These are phyloP conservation scores for Andrena fulva DNA, from an alignment of 2,888 invertebrate species.

Conservation along the genomic window DNA sequence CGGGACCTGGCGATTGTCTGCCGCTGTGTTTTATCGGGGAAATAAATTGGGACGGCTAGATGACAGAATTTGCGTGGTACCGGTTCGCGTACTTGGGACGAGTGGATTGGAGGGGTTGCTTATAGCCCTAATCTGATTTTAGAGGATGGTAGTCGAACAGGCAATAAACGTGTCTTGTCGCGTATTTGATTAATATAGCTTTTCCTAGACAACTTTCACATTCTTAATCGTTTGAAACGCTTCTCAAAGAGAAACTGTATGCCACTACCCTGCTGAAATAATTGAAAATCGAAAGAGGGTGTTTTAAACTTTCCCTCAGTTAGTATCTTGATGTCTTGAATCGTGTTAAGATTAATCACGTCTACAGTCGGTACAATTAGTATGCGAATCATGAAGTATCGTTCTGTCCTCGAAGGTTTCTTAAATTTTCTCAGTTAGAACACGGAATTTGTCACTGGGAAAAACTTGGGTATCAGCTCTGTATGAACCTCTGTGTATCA, in stretches of 20 bases:
- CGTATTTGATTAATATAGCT: no score
- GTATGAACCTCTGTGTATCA: no score
- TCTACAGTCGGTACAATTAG: background rate
- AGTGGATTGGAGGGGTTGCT: background rate
- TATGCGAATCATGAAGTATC: background rate
- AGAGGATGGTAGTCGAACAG: background rate
- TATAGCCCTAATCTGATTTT: background rate
- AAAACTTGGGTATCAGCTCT: background rate
- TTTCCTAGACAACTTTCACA: no score
- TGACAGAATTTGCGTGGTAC: no score
- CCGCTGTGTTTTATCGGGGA: background rate
- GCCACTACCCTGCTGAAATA: no score
- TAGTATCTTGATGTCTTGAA: background rate
- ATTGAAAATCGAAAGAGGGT: background rate
- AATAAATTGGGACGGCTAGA: background rate
- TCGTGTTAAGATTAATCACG: slow-evolving; percentile 14
- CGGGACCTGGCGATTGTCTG: background rate
- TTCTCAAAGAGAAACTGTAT: no score
- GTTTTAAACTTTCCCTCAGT: background rate
- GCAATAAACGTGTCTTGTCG: no score
- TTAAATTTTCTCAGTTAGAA: background rate
- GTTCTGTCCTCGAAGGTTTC: background rate
- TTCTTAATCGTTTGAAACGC: no score
- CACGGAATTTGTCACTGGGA: background rate
- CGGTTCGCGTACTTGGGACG: no score